Evolutionary conservation across 1,140 invertebrate species (phyloP), one percentile per base, ranked within the genome.

Genomic region (Penaeus chinensis): DNA sequence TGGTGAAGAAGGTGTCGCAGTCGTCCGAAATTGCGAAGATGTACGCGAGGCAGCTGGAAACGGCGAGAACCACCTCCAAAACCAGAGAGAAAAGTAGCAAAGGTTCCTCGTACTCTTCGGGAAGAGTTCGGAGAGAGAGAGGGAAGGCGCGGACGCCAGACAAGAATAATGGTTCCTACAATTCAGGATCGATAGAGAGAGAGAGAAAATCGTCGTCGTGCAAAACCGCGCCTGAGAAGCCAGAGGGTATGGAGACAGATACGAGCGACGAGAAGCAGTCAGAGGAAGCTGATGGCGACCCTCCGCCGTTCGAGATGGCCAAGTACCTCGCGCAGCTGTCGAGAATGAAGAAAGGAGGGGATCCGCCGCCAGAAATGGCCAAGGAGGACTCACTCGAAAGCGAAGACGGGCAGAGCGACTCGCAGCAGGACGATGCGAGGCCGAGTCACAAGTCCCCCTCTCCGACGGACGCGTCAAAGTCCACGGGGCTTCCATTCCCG

Each of bases 261-360:
- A 76, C 61, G 10, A 78, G 76, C 62, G 24, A 63, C 65, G 76
- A 65, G 20, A 77, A 11, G 3, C 47, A 54, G n/a, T 37, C 60
- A 2, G 61, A 84, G 2, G 71, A 62, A 47, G 27, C 19, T 47
- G 54, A 85, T 13, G 84, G 76, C 24, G 84, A 85, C 22, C 84
- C 74, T 24, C 84, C 84, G 20, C 76, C 84, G 4, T 85, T 85
- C 32, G 84, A 85, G 24, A 85, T 85, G 84, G 76, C 84, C 13
- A 85, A 85, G 54, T 85, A 85, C 47, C 60, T 85, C 37, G 84
- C 74, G 24, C 60, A 85, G 84, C 63, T 85, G 74, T 78, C 84
- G 10, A 78, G 78, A 27, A 77, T 63, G n/a, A 83, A n/a, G 13
- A 74, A n/a, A 13, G 69, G 63, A 13, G 54, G 79, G 13, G 63